A percentile compares a stretch with the other conserved stretches of the same genome.
Conservation (phyloP, 2,797 vertebrate genomes). For the Sciaenops ocellatus region DNA sequence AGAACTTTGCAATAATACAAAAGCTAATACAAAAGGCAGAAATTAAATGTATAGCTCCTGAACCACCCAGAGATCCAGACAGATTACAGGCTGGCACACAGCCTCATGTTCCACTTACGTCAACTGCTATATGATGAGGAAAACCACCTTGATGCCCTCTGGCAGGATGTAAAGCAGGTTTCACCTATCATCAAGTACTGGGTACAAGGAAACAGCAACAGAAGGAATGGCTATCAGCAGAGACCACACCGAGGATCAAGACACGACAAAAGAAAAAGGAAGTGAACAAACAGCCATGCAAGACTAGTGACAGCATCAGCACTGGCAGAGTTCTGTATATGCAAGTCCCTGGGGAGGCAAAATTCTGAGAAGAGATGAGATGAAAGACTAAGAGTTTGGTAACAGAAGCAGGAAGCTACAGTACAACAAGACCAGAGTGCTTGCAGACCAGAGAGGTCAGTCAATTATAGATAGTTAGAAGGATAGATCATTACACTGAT, state of each 20-base stretch:
- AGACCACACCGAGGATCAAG: conserved; percentile 30
- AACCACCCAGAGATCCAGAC: conserved; percentile 24
- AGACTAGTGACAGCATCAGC: conserved; percentile 28
- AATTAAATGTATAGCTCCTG: conserved; percentile 2
- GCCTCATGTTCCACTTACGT: conserved; percentile 17
- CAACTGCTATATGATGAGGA: conserved; percentile 14
- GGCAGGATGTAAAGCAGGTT: conserved; percentile 36
- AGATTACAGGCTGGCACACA: conserved; percentile 33
- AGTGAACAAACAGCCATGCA: conserved; percentile 23
- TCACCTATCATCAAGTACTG: conserved; percentile 23
- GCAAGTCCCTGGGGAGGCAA: conserved; percentile 13
- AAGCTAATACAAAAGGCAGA: conserved; percentile 24
- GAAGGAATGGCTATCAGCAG: conserved; percentile 49
- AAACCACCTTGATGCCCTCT: conserved; percentile 33
- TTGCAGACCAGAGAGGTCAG: neutral
- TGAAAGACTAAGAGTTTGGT: conserved; percentile 40
- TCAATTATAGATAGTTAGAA: conserved; percentile 18
- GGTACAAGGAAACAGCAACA: conserved; percentile 47
- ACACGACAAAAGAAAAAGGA: conserved; percentile 46
- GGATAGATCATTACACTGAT: conserved; percentile 13
- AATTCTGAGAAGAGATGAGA: conserved; percentile 30
- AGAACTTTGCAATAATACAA: neutral
- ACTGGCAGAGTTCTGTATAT: neutral
- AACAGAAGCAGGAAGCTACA: conserved; percentile 39
- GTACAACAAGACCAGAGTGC: neutral